Evolutionary conservation across 2,888 invertebrate species (phyloP), one percentile per base, ranked within the genome.

Genomic region (Acronicta alni): DNA sequence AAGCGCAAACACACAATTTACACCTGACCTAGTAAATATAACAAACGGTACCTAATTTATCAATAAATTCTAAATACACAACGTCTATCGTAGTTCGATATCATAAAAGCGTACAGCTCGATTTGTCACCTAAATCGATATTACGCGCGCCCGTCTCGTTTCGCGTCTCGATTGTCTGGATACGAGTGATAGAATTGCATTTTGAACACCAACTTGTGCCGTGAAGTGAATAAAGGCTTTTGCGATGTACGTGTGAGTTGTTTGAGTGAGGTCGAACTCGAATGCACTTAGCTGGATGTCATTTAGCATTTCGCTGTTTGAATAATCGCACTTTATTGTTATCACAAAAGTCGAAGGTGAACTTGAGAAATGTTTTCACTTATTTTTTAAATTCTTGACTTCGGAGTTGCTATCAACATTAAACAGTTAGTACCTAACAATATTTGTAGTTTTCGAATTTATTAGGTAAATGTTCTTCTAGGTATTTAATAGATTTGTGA

Each of bases 111-210:
- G 51, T 48, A 45, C 12, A 45, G 57, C 48, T 67, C 54, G 51
- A 61, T 69, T 75, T 67, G 57, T 59, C 48, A 57, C 57, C 59
- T 69, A 75, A 69, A 77, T 76, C 75, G 67, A 75, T 72, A 76
- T 62, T 47, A 35, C 35, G 48, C 58, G 35, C 38, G 18, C 44
- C 9, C 30, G 39, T 54, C 12, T 46, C 41, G 38, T 43, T 49
- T 30, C 43, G 12, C 49, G 23, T 54, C 58, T 60, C 53, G 47
- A 60, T 60, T 57, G 48, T 62, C 58, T 51, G 66, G 32, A 23
- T 46, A 46, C 35, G 51, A 63, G 57, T 63, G 61, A 54, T 46
- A 56, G 53, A 65, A 62, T 61, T 61, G 44, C 39, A 51, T 61
- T 72, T 72, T 49, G 49, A 61, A 55, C 26, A 57, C 53, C 46